Evolutionary conservation across 2,797 vertebrate species (phyloP).

Genomic region (Fistularia commersonii): DNA sequence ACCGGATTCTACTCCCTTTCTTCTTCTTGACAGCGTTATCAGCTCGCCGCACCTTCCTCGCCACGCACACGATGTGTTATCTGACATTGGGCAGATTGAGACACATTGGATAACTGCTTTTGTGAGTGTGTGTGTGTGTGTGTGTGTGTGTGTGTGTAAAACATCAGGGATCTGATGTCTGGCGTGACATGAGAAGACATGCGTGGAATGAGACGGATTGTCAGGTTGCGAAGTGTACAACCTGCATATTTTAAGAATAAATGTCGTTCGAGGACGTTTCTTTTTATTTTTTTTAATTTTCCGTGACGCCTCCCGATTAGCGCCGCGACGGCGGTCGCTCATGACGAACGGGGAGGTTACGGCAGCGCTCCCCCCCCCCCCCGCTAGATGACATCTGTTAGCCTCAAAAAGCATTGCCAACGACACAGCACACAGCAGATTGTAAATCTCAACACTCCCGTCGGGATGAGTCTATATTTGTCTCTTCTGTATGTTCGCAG

Average conservation of each 20-base stretch:
- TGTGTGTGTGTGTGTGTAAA: constrained; percentile 28
- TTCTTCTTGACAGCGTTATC: constrained; percentile 42
- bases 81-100: constrained; percentile 60
- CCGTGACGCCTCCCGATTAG: constrained; percentile 30
- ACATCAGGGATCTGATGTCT: constrained; percentile 42
- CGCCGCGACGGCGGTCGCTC: constrained; percentile 11
- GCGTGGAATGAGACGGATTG: constrained; percentile 37
- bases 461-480: constrained; percentile 68
- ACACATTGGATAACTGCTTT: constrained; percentile 41
- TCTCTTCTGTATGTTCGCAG: constrained; percentile 46
- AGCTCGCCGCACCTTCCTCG: constrained; percentile 46
- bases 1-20: constrained; percentile 38
- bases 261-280: constrained; percentile 7
- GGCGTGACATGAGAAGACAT: constrained; percentile 47
- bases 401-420: constrained; percentile 54
- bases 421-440: constrained; percentile 68
- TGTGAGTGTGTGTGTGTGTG: constrained; percentile 26
- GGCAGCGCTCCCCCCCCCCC: constrained; percentile 41
- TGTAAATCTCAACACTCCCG: constrained; percentile 69
- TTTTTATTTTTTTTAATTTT: constrained; percentile 22
- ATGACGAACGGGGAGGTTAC: constrained; percentile 37
- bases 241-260: constrained; percentile 8
- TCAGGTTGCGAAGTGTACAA: constrained; percentile 2
- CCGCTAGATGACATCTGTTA: constrained; percentile 69
- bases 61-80: constrained; percentile 51